Conservation (phyloP, 1,140 invertebrate species). For the Wiebesia pumilae region DNA sequence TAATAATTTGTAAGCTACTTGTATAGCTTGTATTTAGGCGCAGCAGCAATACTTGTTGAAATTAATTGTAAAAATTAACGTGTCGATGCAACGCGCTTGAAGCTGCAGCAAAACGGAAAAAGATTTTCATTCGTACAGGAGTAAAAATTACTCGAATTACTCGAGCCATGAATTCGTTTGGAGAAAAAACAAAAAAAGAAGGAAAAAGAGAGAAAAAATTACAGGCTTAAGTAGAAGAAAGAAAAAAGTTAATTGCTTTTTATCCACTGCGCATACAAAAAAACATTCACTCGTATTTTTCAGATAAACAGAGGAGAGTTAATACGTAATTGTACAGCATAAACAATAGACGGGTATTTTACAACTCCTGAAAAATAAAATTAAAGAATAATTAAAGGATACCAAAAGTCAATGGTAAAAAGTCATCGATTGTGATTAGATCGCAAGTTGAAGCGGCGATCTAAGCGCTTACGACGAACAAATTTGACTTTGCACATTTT, state of each 20-base stretch:
- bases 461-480: background rate
- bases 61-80: conserved; percentile 17
- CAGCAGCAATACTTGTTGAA: background rate
- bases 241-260: conserved; percentile 26
- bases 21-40: background rate
- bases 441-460: too few relatives aligned
- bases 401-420: background rate
- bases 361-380: background rate
- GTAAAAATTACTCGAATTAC: background rate
- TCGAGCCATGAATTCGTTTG: background rate
- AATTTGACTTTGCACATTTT: conserved; percentile 16
- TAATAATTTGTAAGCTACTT: background rate
- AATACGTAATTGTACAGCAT: background rate
- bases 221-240: background rate
- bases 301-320: background rate
- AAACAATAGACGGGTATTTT: background rate
- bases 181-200: background rate
- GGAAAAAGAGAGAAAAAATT: background rate
- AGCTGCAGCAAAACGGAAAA: too few relatives aligned
- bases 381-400: background rate
- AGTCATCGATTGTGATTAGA: background rate
- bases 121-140: background rate
- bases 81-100: background rate
- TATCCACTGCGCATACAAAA: background rate
- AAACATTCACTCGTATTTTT: background rate